Evolutionary conservation across 2,888 invertebrate genomes (phyloP).

Genomic region (Nudaria mundana): DNA sequence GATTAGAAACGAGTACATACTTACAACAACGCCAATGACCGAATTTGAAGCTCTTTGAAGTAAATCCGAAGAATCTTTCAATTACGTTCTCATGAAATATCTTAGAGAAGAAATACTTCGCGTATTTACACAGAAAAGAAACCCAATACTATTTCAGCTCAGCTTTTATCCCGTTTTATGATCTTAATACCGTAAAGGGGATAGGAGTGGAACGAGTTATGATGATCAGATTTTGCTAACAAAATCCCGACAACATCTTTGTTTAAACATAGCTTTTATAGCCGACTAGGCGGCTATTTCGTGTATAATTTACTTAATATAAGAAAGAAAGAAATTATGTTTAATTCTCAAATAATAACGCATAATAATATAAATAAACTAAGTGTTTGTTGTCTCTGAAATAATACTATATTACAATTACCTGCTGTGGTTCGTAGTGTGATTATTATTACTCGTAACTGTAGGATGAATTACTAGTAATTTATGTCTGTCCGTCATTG

Average conservation of each 20-base stretch:
- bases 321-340: too few relatives aligned
- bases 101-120: constrained; percentile 10
- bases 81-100: constrained; percentile 11
- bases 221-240: constrained; percentile 33
- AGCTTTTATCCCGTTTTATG: constrained; percentile 33
- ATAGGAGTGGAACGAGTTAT: constrained; percentile 31
- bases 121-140: constrained; percentile 15
- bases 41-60: too few relatives aligned
- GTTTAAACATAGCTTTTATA: constrained; percentile 11
- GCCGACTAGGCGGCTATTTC: too few relatives aligned
- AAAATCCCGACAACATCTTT: constrained; percentile 12
- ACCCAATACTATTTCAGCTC: constrained; percentile 21
- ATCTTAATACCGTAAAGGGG: constrained; percentile 36
- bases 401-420: too few relatives aligned
- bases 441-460: too few relatives aligned
- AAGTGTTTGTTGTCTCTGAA: too few relatives aligned
- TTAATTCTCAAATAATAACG: too few relatives aligned
- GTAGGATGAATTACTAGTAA: neutral
- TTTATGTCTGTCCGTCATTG: neutral
- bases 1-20: too few relatives aligned
- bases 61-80: constrained; percentile 1
- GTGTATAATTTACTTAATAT: too few relatives aligned
- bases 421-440: too few relatives aligned
- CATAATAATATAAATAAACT: too few relatives aligned
- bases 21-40: too few relatives aligned